phyloP scores from a whole-genome alignment of 2,113 vertebrate species.

The Paralichthys olivaceus region DNA sequence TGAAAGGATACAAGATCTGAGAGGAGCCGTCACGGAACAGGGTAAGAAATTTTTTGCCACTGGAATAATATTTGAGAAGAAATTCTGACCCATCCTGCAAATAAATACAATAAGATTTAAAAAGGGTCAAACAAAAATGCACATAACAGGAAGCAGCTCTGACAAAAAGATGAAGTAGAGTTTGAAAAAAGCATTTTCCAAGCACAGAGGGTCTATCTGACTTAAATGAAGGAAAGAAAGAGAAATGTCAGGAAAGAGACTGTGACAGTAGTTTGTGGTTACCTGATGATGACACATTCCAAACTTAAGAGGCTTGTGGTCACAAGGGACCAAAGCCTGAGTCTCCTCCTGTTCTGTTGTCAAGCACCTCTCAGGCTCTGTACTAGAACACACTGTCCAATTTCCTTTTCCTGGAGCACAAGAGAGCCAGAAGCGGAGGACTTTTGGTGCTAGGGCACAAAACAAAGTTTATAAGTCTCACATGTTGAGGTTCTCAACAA shows the following conservation, averaged over 20 bases:
- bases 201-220: background rate
- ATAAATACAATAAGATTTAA: background rate
- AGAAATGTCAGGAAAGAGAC: background rate
- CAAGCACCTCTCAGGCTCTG: background rate
- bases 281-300: slow-evolving; percentile 73
- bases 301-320: slow-evolving; percentile 55
- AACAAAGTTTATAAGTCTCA: background rate
- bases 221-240: background rate
- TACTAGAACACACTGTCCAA: slow-evolving; percentile 27
- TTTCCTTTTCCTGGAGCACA: slow-evolving; percentile 9
- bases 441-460: slow-evolving; percentile 26
- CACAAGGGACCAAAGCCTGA: slow-evolving; percentile 2
- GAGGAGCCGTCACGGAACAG: slow-evolving; percentile 86
- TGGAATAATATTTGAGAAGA: slow-evolving; percentile 84
- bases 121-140: background rate
- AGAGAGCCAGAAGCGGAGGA: slow-evolving; percentile 77
- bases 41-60: slow-evolving; percentile 87
- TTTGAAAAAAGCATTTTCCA: background rate
- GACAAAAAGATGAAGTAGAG: background rate
- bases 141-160: too few relatives aligned
- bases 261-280: background rate
- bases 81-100: slow-evolving; percentile 74
- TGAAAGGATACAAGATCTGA: slow-evolving; percentile 91
- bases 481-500: background rate
- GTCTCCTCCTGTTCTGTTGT: slow-evolving; percentile 24